Base-by-base conservation (phyloP, 2,113 vertebrate species). In the Haemorhous mexicanus region DNA sequence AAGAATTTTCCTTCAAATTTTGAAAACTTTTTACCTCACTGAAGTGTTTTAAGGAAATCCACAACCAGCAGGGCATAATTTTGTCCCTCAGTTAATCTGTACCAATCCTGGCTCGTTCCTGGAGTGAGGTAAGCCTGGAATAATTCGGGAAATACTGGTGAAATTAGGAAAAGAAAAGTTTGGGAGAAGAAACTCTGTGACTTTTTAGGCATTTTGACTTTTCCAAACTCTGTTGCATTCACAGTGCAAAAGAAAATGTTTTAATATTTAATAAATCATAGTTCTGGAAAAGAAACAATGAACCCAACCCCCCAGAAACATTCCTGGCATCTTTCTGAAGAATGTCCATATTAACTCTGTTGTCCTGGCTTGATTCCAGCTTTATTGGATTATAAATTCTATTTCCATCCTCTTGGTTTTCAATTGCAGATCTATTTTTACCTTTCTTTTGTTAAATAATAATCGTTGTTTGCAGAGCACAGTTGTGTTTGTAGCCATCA, bases 391-490 rank as follows among this genome's bases (percentile, higher is more conserved):
- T 76, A 80, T 62, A 76, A 84, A 74, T 52, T 88, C 79, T 83
- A 10, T 88, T 96, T 95, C 50, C 74, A 80, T 74, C 69, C 28
- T 1, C 61, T 59, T 2, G 1, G 16, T 56, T 94, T 90, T 64
- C 82, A 33, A 5, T 39, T 87, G 56, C 41, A 64, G 47, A 22
- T 84, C 47, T 95, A 79, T 89, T 97, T 94, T 84, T 96, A 73
- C 80, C 56, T 90, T 66, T 43, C 73, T 77, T 90, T 87, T 84
- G 68, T 94, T 78, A 30, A 75, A 53, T 67, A 73, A 64, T 64
- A 13, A 16, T 19, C 4, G 16, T n/a, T 44, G 43, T 74, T 94
- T 63, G 83, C 75, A 74, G 68, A 47, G 46, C 68, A 26, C 3
- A 6, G 50, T n/a, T 78, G 61, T 53, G 37, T 73, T 91, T 59